Evolutionary conservation across 2,113 vertebrate species (phyloP).

Genomic region (Thunnus maccoyii): DNA sequence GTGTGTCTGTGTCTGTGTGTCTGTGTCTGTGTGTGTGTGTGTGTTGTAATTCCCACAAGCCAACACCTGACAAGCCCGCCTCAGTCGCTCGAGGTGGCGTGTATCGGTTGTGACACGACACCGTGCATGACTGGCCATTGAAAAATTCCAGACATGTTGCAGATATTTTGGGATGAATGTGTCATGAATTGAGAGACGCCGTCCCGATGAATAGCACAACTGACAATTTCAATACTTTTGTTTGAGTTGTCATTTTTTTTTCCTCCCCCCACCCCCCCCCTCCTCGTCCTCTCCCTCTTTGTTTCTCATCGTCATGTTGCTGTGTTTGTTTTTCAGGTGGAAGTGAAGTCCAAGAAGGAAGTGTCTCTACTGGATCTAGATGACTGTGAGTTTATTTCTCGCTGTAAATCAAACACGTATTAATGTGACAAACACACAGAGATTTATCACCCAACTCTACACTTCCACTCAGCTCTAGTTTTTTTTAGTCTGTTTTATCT

Average conservation of each 20-base stretch:
- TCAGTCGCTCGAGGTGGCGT: slow-evolving; percentile 8
- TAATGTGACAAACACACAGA: no score
- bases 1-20: no score
- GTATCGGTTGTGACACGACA: slow-evolving; percentile 39
- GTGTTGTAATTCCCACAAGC: slow-evolving; percentile 45
- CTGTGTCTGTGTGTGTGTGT: neutral
- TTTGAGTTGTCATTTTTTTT: neutral
- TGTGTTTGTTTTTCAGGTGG: slow-evolving; percentile 83
- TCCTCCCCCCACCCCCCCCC: no score
- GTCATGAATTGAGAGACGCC: slow-evolving; percentile 7
- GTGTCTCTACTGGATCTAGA: slow-evolving; percentile 93
- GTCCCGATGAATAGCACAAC: neutral
- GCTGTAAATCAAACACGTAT: no score
- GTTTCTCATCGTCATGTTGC: neutral
- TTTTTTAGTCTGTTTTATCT: no score
- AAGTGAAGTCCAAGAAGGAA: slow-evolving; percentile 84
- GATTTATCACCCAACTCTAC: no score
- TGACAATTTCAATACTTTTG: neutral
- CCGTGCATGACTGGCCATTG: slow-evolving; percentile 15
- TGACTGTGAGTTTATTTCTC: slow-evolving; percentile 90
- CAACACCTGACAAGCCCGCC: slow-evolving; percentile 38
- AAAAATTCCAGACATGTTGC: slow-evolving; percentile 27
- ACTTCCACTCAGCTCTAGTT: no score
- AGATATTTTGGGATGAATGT: slow-evolving; percentile 32
- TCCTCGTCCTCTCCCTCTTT: neutral